Conservation (phyloP, 2,888 invertebrate genomes). For the Parthenolecanium corni region DNA sequence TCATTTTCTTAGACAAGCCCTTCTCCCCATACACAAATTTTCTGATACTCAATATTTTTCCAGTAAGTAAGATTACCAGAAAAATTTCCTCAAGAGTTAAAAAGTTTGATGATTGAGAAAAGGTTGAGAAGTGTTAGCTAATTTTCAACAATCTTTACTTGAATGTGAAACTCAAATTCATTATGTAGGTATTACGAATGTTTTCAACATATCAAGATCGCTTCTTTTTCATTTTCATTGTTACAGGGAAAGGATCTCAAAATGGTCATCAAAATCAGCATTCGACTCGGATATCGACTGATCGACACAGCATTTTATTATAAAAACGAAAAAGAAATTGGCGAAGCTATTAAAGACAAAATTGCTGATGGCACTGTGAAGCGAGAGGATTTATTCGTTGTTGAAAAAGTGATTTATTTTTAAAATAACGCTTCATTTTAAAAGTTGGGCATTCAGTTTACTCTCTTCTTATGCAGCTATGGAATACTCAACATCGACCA, state of each 20-base stretch:
- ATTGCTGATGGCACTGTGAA: conserved; percentile 53
- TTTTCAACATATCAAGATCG: background rate
- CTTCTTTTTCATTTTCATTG: background rate
- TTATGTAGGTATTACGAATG: background rate
- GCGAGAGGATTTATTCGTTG: conserved; percentile 57
- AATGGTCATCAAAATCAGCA: conserved; percentile 41
- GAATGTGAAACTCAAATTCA: background rate
- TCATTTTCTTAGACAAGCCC: too few species aligned
- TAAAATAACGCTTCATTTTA: background rate
- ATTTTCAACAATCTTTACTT: too few species aligned
- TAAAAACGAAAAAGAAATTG: conserved; percentile 58
- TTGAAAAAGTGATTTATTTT: conserved; percentile 44
- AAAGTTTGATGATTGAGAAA: too few species aligned
- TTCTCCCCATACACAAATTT: too few species aligned
- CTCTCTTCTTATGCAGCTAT: conserved; percentile 43
- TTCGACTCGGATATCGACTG: conserved; percentile 63
- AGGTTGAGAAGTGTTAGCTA: too few species aligned
- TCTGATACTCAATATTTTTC: too few species aligned
- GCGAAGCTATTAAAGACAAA: conserved; percentile 50
- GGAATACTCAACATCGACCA: conserved; percentile 77
- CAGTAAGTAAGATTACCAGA: too few species aligned
- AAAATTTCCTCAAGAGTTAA: too few species aligned
- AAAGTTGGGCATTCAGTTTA: background rate
- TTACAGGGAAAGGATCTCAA: conserved; percentile 11
- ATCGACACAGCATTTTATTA: conserved; percentile 65